Conservation (phyloP, 2,113 vertebrate genomes). For the Cyrtonyx montezumae region DNA sequence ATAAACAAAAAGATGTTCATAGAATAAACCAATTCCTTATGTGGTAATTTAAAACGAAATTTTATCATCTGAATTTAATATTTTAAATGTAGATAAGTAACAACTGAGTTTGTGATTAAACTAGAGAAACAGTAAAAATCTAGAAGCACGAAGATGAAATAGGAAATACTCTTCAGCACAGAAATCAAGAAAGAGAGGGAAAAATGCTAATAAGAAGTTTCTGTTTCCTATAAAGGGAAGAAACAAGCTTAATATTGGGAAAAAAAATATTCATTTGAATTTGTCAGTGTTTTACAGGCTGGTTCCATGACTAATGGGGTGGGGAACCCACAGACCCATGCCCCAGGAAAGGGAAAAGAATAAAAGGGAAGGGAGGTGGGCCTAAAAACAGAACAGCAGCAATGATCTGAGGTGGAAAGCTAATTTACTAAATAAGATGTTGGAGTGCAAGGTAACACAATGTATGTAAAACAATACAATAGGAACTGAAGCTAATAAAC, state of each 20-base stretch:
- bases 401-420: too few relatives aligned
- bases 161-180: not conserved
- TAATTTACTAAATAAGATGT: too few relatives aligned
- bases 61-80: not conserved
- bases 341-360: too few relatives aligned
- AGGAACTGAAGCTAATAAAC: too few relatives aligned
- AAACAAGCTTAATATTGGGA: not conserved
- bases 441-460: too few relatives aligned
- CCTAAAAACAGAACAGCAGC: too few relatives aligned
- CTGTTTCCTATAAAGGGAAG: not conserved
- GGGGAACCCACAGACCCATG: too few relatives aligned
- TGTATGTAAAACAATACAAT: too few relatives aligned
- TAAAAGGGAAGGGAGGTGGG: too few relatives aligned
- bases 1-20: not conserved
- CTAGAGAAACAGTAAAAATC: not conserved
- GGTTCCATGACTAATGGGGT: too few relatives aligned
- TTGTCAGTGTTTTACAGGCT: too few relatives aligned
- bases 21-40: not conserved
- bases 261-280: not conserved
- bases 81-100: not conserved
- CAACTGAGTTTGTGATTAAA: not conserved
- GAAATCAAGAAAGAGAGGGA: not conserved
- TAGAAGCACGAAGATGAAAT: not conserved
- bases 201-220: not conserved
- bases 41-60: not conserved